These are phyloP conservation scores for Galago senegalensis DNA, from an alignment of 2,797 vertebrate species.

Conservation along the genomic window DNA sequence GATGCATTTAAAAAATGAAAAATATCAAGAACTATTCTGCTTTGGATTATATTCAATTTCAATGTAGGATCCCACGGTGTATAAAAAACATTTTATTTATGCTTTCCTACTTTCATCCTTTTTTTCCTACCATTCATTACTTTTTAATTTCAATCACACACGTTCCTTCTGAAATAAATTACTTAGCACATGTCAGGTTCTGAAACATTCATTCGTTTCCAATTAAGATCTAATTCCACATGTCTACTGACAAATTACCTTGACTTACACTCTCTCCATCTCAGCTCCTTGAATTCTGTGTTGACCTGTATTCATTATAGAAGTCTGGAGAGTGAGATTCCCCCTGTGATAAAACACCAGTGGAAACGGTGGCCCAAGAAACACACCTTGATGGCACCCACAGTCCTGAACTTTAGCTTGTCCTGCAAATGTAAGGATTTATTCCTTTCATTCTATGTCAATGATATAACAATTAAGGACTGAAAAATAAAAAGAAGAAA, in stretches of 20 bases:
- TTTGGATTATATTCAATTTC: background rate
- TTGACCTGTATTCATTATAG: background rate
- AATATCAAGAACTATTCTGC: background rate
- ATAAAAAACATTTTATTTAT: constrained; percentile 12
- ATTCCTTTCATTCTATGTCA: constrained; percentile 30
- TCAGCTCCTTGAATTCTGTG: constrained; percentile 10
- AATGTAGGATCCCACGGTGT: background rate
- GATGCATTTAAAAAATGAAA: background rate
- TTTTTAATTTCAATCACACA: background rate
- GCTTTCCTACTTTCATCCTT: background rate
- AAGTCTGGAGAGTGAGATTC: background rate
- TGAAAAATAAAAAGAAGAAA: constrained; percentile 59
- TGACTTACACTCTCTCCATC: background rate
- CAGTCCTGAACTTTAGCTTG: constrained; percentile 37
- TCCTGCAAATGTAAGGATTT: constrained; percentile 51
- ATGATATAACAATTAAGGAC: background rate
- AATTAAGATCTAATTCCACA: constrained; percentile 33
- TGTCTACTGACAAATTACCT: constrained; percentile 8
- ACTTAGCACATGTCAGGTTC: background rate
- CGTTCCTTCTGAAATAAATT: constrained; percentile 41
- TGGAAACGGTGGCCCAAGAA: background rate
- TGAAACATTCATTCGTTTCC: constrained; percentile 17
- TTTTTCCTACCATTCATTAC: background rate
- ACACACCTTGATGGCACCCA: background rate
- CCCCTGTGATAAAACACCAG: background rate